Evolutionary conservation across 2,888 invertebrate genomes (phyloP), one percentile per base, ranked within the genome.

Genomic region (Cataglyphis altisquamis): DNA sequence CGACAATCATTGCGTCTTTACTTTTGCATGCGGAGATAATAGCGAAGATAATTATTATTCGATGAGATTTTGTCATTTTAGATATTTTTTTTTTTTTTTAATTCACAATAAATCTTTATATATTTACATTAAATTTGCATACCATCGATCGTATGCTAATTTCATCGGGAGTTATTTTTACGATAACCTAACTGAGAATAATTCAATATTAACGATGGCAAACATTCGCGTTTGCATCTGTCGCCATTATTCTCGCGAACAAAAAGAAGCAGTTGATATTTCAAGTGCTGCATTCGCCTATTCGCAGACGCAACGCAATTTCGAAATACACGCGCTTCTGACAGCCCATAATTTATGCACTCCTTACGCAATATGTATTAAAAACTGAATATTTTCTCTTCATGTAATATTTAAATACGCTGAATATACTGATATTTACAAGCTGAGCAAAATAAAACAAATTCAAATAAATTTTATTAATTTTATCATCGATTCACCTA

Each of bases 231-330:
- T 41, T 57, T 45, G 66, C 66, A 41, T 67, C 29, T 41, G 41
- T n/a, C 39, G 55, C 29, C 39, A 55, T 77, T 67, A 77, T 41
- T 77, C 57, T 77, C 41, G 9, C 55, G 66, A 67, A n/a, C 41
- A 66, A 77, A 39, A 39, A 66, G 55, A 36, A 77, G 21, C 77
- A 67, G 77, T 66, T 55, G 57, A 77, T 55, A 66, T 67, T 66
- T 77, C 77, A 66, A 57, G 62, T 66, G 75, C 66, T 55, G 39
- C 52, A 77, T 32, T 62, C 55, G 18, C 66, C 39, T 64, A 64
- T 25, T 55, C 57, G 55, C 29, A 67, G 41, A 66, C 15, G 29
- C 66, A 45, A 67, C 3, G 66, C 41, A 67, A 67, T 77, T 77
- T 66, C 77, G 55, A 55, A 55, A 21, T 39, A 66, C 74, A 32